Conservation (phyloP, 1,140 invertebrate genomes). For the Kradibia gibbosae region DNA sequence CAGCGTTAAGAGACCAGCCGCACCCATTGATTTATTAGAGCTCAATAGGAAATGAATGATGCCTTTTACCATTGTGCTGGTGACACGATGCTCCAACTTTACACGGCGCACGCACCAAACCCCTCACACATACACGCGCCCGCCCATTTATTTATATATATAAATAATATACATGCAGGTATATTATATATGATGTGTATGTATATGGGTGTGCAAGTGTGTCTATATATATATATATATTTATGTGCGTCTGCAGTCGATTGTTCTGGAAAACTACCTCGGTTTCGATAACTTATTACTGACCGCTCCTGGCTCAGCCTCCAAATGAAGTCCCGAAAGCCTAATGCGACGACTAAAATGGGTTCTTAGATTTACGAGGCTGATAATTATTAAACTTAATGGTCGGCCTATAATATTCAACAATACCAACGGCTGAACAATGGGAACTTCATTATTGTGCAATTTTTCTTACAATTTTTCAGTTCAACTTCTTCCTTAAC, state of each 20-base stretch:
- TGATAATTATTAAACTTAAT: background rate
- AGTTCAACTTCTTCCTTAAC: too few relatives aligned
- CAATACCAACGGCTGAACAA: background rate
- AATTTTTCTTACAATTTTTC: too few relatives aligned
- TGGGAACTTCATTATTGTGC: background rate
- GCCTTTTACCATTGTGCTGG: background rate
- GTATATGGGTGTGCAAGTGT: too few relatives aligned
- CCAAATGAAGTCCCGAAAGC: background rate
- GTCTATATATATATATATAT: too few relatives aligned
- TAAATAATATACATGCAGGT: too few relatives aligned
- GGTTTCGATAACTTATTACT: conserved; percentile 5
- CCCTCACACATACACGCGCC: too few relatives aligned
- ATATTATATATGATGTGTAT: background rate
- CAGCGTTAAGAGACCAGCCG: background rate
- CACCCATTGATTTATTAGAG: conserved; percentile 4
- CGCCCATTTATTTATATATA: too few relatives aligned
- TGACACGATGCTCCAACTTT: background rate
- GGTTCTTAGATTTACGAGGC: background rate
- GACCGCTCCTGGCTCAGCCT: background rate
- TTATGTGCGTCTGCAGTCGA: too few relatives aligned
- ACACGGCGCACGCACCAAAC: background rate
- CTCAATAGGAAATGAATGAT: background rate
- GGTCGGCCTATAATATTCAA: background rate
- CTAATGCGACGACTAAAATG: background rate
- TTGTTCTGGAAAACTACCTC: background rate